phyloP scores from a whole-genome alignment of 2,113 vertebrate genomes.

The Engraulis encrasicolus region DNA sequence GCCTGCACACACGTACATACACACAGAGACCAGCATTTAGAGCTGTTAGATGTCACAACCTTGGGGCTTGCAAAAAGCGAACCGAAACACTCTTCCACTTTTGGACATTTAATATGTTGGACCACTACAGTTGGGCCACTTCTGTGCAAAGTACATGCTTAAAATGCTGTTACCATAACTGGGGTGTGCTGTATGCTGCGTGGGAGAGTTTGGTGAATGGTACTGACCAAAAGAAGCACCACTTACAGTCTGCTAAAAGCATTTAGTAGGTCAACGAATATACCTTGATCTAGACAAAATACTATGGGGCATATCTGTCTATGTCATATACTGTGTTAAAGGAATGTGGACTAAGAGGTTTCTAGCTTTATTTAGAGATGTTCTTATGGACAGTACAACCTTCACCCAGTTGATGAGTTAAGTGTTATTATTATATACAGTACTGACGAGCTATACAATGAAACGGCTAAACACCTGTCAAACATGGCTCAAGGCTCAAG shows the following conservation, averaged over 20 bases:
- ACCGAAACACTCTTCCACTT: slow-evolving; percentile 43
- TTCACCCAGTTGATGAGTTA: neutral
- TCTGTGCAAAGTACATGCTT: no score
- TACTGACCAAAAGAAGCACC: no score
- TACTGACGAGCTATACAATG: no score
- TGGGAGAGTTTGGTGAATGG: no score
- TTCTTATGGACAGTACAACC: neutral
- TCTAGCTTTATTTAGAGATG: neutral
- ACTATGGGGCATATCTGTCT: no score
- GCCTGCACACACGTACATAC: neutral
- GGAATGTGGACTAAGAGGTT: neutral
- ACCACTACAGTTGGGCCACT: slow-evolving; percentile 46
- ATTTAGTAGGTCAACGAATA: no score
- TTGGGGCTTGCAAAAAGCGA: slow-evolving; percentile 54
- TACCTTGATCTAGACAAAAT: no score
- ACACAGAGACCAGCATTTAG: slow-evolving; percentile 54
- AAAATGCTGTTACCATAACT: neutral
- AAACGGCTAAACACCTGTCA: no score
- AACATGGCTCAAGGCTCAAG: no score
- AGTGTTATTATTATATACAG: no score
- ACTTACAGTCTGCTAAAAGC: no score
- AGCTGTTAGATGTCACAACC: slow-evolving; percentile 53
- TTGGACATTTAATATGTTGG: slow-evolving; percentile 68
- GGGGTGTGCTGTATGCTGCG: neutral
- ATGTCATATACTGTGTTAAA: no score